A percentile compares a stretch with the other conserved stretches of the same genome.
phyloP scores from a whole-genome alignment of 2,113 vertebrate genomes.

The Pithys albifrons region DNA sequence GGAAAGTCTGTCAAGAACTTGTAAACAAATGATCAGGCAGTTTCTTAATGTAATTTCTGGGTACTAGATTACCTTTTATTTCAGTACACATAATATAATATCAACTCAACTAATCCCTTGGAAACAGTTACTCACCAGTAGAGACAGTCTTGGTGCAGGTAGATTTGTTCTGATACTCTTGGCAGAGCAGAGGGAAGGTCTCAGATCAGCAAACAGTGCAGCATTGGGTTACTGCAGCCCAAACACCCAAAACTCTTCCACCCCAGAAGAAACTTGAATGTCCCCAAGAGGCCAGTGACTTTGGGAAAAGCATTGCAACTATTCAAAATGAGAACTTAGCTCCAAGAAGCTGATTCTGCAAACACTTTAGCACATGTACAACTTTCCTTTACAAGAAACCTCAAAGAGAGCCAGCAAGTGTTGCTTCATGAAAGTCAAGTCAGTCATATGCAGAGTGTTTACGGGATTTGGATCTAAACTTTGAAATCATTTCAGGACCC shows the following conservation, averaged over 20 bases:
- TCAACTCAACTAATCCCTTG: neutral
- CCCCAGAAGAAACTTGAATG: neutral
- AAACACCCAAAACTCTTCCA: neutral
- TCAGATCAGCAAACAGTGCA: neutral
- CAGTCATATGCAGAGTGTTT: slow-evolving; percentile 60
- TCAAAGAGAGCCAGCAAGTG: slow-evolving; percentile 1
- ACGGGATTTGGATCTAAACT: neutral
- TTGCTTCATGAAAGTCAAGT: neutral
- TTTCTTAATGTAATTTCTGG: neutral
- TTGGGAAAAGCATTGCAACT: neutral
- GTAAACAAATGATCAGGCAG: neutral
- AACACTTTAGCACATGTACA: slow-evolving; percentile 48
- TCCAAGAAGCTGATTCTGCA: slow-evolving; percentile 33
- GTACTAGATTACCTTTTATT: neutral
- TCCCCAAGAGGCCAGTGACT: neutral
- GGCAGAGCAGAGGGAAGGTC: neutral
- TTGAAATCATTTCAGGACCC: slow-evolving; percentile 17
- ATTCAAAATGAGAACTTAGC: neutral
- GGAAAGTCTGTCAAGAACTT: neutral
- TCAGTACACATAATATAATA: neutral
- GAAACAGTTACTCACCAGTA: neutral
- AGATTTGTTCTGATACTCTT: neutral
- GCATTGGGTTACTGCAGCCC: neutral
- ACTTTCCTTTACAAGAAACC: slow-evolving; percentile 48
- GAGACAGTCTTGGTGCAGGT: neutral